Evolutionary conservation across 53 echinoderm and acorn worm genomes (phyloP).

Genomic region (Mesocentrotus franciscanus): DNA sequence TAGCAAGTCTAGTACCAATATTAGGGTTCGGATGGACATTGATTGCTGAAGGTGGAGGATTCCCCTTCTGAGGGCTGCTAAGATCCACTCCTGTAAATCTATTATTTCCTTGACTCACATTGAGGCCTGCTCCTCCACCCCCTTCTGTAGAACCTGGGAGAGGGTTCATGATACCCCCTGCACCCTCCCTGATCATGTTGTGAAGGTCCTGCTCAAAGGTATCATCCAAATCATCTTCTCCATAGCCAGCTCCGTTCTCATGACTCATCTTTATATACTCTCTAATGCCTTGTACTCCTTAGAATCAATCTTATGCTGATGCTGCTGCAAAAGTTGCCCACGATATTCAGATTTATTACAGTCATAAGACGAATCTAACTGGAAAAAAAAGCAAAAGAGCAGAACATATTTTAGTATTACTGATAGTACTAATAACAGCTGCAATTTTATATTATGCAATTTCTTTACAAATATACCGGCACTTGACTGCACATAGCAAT

Average conservation of each 20-base stretch:
- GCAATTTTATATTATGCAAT: too few species aligned
- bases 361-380: neutral
- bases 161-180: slow-evolving; percentile 86
- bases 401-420: neutral
- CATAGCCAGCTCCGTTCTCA: slow-evolving; percentile 89
- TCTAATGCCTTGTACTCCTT: neutral
- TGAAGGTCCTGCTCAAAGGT: slow-evolving; percentile 98
- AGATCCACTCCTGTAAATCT: slow-evolving; percentile 97
- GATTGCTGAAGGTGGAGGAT: slow-evolving; percentile 71
- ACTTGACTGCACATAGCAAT: too few species aligned
- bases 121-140: slow-evolving; percentile 47
- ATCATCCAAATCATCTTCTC: slow-evolving; percentile 92
- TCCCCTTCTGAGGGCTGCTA: slow-evolving; percentile 89
- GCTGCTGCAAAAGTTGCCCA: neutral
- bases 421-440: too few species aligned
- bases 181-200: slow-evolving; percentile 95
- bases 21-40: slow-evolving; percentile 84
- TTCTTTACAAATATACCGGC: too few species aligned
- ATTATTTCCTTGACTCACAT: slow-evolving; percentile 70
- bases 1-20: slow-evolving; percentile 89
- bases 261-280: slow-evolving; percentile 43
- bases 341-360: neutral
- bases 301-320: neutral
- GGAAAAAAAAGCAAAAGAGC: neutral
- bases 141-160: slow-evolving; percentile 69